Percentiles rank a stretch among this genome's conserved stretches.
Conservation (phyloP, 2,113 vertebrate species). For the Leptobrachium ailaonicum region DNA sequence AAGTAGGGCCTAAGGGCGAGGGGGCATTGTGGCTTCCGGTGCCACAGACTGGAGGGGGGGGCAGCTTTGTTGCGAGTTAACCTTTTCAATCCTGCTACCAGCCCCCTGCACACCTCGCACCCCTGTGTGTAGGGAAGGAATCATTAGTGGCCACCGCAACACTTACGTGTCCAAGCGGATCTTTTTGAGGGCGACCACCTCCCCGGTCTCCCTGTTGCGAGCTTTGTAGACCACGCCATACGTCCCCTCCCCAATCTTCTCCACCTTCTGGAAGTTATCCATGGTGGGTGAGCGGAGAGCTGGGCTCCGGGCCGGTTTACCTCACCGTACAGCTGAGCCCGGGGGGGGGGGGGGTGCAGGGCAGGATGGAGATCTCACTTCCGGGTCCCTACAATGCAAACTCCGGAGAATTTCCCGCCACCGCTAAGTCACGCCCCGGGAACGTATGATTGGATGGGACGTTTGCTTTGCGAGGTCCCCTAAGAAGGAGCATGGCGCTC, state of each 20-base stretch:
- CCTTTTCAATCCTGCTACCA: too few species aligned
- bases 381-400: constrained; percentile 61
- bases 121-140: too few species aligned
- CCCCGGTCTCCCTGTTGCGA: constrained; percentile 87
- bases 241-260: constrained; percentile 93
- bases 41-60: too few species aligned
- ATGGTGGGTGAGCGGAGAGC: constrained; percentile 58
- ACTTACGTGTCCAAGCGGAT: constrained; percentile 94
- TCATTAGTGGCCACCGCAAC: not conserved
- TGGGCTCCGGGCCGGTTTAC: not conserved
- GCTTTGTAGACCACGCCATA: constrained; percentile 95
- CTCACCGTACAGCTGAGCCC: not conserved
- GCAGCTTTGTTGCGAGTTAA: too few species aligned
- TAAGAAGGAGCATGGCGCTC: too few species aligned
- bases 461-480: not conserved
- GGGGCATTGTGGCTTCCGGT: too few species aligned
- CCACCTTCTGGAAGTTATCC: constrained; percentile 94
- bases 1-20: too few species aligned
- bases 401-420: constrained; percentile 58
- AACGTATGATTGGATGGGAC: constrained; percentile 48
- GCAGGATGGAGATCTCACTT: constrained; percentile 35
- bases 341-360: too few species aligned
- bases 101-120: too few species aligned
- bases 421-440: constrained; percentile 52
- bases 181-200: constrained; percentile 92